Evolutionary conservation across 2,113 vertebrate genomes (phyloP).

Genomic region (Glaucidium brasilianum): DNA sequence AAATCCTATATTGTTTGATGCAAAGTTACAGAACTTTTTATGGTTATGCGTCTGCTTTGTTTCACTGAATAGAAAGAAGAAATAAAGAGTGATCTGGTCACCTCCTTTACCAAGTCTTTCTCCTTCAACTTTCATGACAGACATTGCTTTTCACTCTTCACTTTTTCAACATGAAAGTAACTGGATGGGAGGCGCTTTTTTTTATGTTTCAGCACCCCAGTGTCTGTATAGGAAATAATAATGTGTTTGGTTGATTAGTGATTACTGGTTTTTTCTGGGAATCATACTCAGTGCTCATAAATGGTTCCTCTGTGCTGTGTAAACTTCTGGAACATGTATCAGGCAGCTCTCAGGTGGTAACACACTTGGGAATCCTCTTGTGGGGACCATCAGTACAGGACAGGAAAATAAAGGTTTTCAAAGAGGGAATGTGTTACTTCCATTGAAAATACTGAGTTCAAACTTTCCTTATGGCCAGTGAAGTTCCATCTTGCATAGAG

Average conservation of each 20-base stretch:
- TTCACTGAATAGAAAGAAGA: not conserved
- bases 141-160: not conserved
- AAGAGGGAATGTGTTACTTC: not conserved
- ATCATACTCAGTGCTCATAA: not conserved
- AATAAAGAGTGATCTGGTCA: not conserved
- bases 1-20: not conserved
- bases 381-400: not conserved
- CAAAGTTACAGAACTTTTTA: not conserved
- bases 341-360: not conserved
- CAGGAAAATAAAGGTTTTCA: not conserved
- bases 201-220: accelerated
- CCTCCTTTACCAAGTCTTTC: not conserved
- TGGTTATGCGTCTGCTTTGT: not conserved
- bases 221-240: not conserved
- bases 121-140: accelerated
- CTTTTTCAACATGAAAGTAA: not conserved
- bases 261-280: not conserved
- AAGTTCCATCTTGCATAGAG: not conserved
- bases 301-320: not conserved
- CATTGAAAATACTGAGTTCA: not conserved
- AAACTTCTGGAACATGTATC: not conserved
- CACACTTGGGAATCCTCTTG: not conserved
- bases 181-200: not conserved
- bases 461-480: not conserved
- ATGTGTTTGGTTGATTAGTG: not conserved